Evolutionary conservation across 2,797 vertebrate genomes (phyloP).

Genomic region (Sternotherus odoratus): DNA sequence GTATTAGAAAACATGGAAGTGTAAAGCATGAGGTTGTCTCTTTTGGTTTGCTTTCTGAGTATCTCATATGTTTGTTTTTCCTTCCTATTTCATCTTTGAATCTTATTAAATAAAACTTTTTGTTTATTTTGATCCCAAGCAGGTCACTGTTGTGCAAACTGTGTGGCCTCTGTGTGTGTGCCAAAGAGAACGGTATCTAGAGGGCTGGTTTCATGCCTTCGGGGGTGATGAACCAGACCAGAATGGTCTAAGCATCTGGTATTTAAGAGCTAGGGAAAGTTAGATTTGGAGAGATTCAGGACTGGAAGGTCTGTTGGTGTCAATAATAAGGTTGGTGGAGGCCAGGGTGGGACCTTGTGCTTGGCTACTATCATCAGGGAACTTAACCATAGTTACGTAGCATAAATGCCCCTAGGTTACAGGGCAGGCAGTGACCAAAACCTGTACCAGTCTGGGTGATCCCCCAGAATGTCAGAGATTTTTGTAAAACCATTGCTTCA

Average conservation of each 20-base stretch:
- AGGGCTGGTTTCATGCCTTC: background rate
- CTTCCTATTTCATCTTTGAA: background rate
- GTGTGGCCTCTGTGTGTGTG: background rate
- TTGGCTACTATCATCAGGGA: background rate
- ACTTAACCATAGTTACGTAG: background rate
- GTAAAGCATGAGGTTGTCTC: background rate
- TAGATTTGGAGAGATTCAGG: background rate
- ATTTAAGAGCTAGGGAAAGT: background rate
- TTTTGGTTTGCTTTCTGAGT: background rate
- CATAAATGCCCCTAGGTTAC: background rate
- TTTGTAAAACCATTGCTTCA: background rate
- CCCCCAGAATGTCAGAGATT: background rate
- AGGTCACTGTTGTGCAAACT: background rate
- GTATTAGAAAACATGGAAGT: background rate
- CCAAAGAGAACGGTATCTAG: background rate
- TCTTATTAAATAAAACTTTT: background rate
- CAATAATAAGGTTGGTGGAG: background rate
- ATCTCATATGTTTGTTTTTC: background rate
- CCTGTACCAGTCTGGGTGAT: background rate
- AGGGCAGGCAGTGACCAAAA: background rate
- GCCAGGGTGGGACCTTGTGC: background rate
- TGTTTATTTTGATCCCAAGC: background rate
- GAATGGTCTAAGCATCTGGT: background rate
- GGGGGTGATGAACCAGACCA: background rate
- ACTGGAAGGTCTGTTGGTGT: background rate